Conservation (phyloP, 2,113 vertebrate genomes). For the Porphyrio hochstetteri region DNA sequence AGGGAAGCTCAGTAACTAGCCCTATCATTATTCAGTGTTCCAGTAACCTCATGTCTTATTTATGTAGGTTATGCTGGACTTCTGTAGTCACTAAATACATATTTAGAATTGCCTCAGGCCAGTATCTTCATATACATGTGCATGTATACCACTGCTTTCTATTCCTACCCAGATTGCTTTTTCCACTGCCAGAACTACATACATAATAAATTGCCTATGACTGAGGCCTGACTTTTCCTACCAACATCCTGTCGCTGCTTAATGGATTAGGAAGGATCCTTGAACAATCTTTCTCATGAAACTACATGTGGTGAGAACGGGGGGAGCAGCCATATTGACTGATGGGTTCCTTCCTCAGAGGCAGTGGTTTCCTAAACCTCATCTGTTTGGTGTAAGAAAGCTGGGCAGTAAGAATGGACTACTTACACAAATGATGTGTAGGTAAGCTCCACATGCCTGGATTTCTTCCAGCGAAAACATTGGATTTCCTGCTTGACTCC, state of each 20-base stretch:
- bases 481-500: not conserved
- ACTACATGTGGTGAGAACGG: not conserved
- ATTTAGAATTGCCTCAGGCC: not conserved
- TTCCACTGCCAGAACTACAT: not conserved
- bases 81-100: not conserved
- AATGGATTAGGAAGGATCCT: not conserved
- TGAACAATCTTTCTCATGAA: not conserved
- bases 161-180: not conserved
- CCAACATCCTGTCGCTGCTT: not conserved
- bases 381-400: not conserved
- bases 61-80: not conserved
- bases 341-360: not conserved
- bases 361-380: not conserved
- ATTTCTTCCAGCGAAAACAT: not conserved
- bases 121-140: not conserved
- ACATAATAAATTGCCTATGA: not conserved
- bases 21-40: not conserved
- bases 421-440: not conserved
- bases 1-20: not conserved
- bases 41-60: not conserved
- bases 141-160: not conserved
- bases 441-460: not conserved
- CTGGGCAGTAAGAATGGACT: not conserved
- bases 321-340: not conserved
- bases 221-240: not conserved